These are phyloP conservation scores for Cataglyphis livida DNA, from an alignment of 2,888 invertebrate species.

Conservation along the genomic window DNA sequence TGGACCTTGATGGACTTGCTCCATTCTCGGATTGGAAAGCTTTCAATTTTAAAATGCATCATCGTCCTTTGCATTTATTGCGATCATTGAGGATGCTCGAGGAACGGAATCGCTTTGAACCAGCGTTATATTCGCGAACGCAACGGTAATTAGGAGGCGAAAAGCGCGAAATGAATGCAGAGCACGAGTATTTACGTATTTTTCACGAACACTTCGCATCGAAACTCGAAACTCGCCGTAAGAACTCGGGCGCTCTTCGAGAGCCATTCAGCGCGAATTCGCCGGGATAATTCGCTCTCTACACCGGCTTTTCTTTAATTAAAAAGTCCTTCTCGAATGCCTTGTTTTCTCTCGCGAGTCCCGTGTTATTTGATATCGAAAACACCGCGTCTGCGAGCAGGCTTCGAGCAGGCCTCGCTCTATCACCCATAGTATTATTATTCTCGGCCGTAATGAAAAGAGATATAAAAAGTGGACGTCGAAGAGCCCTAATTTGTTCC, in stretches of 20 bases:
- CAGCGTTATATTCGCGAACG: not conserved
- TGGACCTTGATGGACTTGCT: not conserved
- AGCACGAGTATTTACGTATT: not conserved
- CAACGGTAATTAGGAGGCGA: not conserved
- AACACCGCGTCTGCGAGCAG: not conserved
- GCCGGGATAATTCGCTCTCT: constrained; percentile 39
- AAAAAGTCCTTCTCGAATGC: constrained; percentile 24
- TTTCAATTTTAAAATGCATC: not conserved
- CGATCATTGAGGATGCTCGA: not conserved
- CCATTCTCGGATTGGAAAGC: not conserved
- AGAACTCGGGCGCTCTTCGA: constrained; percentile 53
- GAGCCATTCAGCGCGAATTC: constrained; percentile 20
- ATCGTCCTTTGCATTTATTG: not conserved
- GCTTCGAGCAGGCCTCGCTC: not conserved
- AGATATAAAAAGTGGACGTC: constrained; percentile 39
- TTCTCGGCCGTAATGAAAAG: constrained; percentile 51
- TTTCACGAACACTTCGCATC: constrained; percentile 38
- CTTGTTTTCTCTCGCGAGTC: constrained; percentile 1
- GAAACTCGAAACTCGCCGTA: constrained; percentile 54
- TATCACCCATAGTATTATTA: constrained; percentile 47
- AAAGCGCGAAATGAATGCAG: not conserved
- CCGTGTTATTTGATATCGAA: constrained; percentile 14
- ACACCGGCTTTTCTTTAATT: constrained; percentile 45
- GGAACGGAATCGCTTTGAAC: not conserved
- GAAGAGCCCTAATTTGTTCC: constrained; percentile 57